Conservation (phyloP, 2,888 invertebrate genomes). For the Amiota communis region DNA sequence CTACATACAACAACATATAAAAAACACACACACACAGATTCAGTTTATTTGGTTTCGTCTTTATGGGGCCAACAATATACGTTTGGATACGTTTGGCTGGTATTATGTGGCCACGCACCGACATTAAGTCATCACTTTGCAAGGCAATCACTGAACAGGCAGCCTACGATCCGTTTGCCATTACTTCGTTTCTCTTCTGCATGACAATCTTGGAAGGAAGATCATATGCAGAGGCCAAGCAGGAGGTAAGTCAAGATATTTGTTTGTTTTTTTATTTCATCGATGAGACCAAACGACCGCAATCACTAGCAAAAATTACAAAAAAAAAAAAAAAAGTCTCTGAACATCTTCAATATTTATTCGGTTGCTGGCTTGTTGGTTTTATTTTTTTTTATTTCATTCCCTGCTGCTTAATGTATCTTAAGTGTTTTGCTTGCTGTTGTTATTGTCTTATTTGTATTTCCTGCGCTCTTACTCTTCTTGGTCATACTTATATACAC, state of each 20-base stretch:
- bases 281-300: no score
- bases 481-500: conserved; percentile 1
- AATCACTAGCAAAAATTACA: no score
- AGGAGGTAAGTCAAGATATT: conserved; percentile 72
- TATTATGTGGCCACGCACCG: conserved; percentile 73
- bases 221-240: conserved; percentile 72
- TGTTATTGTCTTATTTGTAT: conserved; percentile 22
- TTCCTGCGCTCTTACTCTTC: conserved; percentile 1
- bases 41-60: conserved; percentile 78
- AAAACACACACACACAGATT: conserved; percentile 72
- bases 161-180: conserved; percentile 77
- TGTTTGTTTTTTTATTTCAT: not conserved
- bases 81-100: conserved; percentile 79
- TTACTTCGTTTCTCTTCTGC: conserved; percentile 76
- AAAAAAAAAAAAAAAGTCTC: no score
- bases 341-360: no score
- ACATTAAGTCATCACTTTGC: conserved; percentile 71
- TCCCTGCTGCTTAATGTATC: conserved; percentile 23
- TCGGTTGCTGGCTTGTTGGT: not conserved
- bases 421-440: conserved; percentile 24
- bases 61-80: conserved; percentile 81
- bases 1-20: no score
- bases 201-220: conserved; percentile 78
- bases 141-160: conserved; percentile 76
- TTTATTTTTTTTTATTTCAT: conserved; percentile 16